phyloP scores from a whole-genome alignment of 2,797 vertebrate genomes.

The Rhodeus uyekii region DNA sequence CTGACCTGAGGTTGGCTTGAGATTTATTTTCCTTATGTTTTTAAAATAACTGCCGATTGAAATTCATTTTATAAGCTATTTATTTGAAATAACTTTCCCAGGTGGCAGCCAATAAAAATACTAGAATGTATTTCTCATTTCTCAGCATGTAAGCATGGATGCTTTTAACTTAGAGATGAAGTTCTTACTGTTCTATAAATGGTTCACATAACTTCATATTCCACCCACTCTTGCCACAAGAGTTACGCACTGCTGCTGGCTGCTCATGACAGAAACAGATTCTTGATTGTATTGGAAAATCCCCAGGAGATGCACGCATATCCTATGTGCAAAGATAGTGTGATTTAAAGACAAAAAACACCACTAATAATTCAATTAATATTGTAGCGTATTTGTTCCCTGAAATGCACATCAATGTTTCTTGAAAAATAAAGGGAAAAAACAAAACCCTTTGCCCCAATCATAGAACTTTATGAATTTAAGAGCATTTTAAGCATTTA shows the following conservation, averaged over 20 bases:
- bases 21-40: not conserved
- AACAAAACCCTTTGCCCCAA: too few relatives aligned
- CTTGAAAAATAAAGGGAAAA: too few relatives aligned
- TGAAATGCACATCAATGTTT: too few relatives aligned
- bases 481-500: too few relatives aligned
- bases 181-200: slow-evolving; percentile 3
- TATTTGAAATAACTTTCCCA: not conserved
- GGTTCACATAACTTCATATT: slow-evolving; percentile 10
- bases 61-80: not conserved
- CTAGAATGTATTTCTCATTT: not conserved
- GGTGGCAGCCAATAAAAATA: not conserved
- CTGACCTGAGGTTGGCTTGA: not conserved
- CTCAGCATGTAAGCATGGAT: slow-evolving; percentile 1
- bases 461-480: too few relatives aligned
- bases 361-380: too few relatives aligned
- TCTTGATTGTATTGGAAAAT: too few relatives aligned
- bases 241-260: not conserved
- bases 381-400: too few relatives aligned
- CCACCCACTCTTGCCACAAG: not conserved
- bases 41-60: not conserved
- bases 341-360: too few relatives aligned
- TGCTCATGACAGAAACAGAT: not conserved
- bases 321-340: too few relatives aligned
- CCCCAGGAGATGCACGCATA: too few relatives aligned
- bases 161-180: not conserved